Evolutionary conservation across 2,797 vertebrate genomes (phyloP).

Genomic region (Strix occidentalis): DNA sequence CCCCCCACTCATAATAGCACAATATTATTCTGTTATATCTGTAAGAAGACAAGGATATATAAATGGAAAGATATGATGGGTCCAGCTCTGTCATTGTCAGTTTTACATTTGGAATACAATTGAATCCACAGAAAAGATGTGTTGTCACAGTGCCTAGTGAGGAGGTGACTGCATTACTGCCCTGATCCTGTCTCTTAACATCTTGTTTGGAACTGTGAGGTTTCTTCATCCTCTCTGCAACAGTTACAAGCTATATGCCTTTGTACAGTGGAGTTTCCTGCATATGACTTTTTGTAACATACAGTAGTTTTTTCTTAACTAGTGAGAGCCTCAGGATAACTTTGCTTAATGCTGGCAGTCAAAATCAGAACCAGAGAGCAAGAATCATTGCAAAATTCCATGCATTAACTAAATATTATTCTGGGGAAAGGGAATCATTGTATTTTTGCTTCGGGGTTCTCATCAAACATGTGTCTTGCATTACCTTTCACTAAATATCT

Average conservation of each 20-base stretch:
- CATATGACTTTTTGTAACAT: background rate
- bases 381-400: slow-evolving; percentile 23
- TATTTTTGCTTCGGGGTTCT: background rate
- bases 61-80: background rate
- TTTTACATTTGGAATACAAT: background rate
- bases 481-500: slow-evolving; percentile 36
- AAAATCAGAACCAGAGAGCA: slow-evolving; percentile 9
- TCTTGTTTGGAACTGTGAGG: background rate
- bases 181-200: background rate
- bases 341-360: background rate
- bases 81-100: background rate
- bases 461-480: slow-evolving; percentile 36
- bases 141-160: background rate
- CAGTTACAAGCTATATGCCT: background rate
- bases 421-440: background rate
- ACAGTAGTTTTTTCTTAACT: background rate
- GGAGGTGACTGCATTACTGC: background rate
- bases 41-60: background rate
- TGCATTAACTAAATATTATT: slow-evolving; percentile 44
- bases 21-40: background rate
- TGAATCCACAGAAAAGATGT: background rate
- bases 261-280: background rate
- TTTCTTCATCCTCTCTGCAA: background rate
- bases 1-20: rapidly evolving
- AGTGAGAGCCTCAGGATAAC: background rate